A percentile compares a stretch with the other conserved stretches of the same genome.
Conservation (phyloP, 2,888 invertebrate genomes). For the Drosophila diplacantha region DNA sequence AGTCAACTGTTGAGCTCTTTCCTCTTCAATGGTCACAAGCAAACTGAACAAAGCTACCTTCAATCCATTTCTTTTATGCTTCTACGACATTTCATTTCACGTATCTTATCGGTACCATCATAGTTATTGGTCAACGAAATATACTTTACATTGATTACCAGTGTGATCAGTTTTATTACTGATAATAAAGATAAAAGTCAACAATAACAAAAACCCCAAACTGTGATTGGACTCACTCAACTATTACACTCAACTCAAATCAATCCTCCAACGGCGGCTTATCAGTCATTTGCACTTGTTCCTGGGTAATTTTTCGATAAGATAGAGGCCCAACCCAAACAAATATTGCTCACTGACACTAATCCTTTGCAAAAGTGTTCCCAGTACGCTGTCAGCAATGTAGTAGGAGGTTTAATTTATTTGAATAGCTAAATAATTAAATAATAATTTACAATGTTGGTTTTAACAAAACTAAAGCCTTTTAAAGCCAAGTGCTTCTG, state of each 20-base stretch:
- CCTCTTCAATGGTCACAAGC: conserved; percentile 9
- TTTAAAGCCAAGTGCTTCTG: conserved; percentile 50
- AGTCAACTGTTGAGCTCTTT: conserved; percentile 4
- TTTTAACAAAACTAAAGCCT: background rate
- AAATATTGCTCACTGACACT: background rate
- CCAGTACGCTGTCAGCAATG: background rate
- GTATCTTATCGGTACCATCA: conserved; percentile 22
- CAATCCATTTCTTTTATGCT: conserved; percentile 11
- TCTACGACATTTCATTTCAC: background rate
- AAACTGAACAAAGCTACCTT: conserved; percentile 11
- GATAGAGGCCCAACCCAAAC: conserved; percentile 9
- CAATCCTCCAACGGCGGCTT: background rate
- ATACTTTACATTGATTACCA: conserved; percentile 5
- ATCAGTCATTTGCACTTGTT: conserved; percentile 19
- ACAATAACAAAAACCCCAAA: background rate
- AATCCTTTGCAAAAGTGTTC: background rate
- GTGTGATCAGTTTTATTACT: background rate
- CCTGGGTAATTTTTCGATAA: conserved; percentile 8
- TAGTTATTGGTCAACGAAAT: conserved; percentile 14
- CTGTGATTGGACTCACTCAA: background rate
- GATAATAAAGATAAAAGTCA: conserved; percentile 10
- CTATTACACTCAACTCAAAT: background rate
- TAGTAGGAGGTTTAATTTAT: background rate
- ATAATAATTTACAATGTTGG: background rate
- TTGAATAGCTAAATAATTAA: background rate